A percentile compares a stretch with the other conserved stretches of the same genome.
These are phyloP conservation scores for Neogale vison DNA, from an alignment of 2,113 vertebrate genomes.

Conservation along the genomic window DNA sequence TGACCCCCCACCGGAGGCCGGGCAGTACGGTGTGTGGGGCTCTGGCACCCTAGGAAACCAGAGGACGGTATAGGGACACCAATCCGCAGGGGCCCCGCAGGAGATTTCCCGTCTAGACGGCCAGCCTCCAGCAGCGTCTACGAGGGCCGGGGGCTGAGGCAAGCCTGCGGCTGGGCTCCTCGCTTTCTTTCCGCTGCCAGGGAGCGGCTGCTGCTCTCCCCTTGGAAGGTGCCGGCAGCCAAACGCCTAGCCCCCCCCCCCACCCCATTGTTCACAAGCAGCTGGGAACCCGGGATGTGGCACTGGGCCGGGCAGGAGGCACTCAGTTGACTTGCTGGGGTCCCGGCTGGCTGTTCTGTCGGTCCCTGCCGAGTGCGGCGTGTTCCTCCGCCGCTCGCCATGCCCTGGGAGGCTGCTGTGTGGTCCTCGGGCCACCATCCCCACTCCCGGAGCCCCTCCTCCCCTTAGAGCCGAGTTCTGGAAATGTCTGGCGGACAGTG, in stretches of 20 bases:
- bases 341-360: too few relatives aligned
- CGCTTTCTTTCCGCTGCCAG: too few relatives aligned
- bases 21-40: rapidly evolving
- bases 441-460: not conserved
- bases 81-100: rapidly evolving
- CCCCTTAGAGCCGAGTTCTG: not conserved
- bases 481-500: rapidly evolving
- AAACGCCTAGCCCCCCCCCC: too few relatives aligned
- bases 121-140: rapidly evolving
- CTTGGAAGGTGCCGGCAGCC: too few relatives aligned
- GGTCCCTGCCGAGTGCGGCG: too few relatives aligned
- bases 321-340: too few relatives aligned
- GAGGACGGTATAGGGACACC: not conserved
- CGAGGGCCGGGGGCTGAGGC: not conserved
- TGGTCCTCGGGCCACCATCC: rapidly evolving
- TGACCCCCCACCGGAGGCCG: rapidly evolving
- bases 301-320: too few relatives aligned
- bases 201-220: too few relatives aligned
- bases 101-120: not conserved
- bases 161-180: not conserved
- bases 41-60: not conserved
- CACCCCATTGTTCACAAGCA: too few relatives aligned
- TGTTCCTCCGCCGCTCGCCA: not conserved
- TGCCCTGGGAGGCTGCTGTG: too few relatives aligned
- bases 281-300: too few relatives aligned